Conservation (phyloP, 2,888 invertebrate species). For the Octonoba sinensis region DNA sequence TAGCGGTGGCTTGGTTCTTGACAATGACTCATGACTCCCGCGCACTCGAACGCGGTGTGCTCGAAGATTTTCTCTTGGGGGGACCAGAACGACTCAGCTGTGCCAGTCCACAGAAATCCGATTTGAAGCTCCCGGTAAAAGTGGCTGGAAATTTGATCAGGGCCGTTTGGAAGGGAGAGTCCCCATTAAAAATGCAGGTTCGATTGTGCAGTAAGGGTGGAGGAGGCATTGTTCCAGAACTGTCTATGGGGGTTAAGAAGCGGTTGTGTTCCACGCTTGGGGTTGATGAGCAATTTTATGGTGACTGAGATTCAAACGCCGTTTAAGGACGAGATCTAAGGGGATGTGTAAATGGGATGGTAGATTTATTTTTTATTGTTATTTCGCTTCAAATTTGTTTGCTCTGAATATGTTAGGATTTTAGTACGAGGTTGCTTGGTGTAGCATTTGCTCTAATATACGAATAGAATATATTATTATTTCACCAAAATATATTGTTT, state of each 20-base stretch:
- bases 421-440: too few species aligned
- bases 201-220: conserved; percentile 7
- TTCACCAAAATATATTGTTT: too few species aligned
- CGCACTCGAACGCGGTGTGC: too few species aligned
- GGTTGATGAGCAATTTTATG: conserved; percentile 47
- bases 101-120: conserved; percentile 33
- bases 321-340: conserved; percentile 28
- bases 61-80: conserved; percentile 23
- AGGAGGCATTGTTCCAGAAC: conserved; percentile 1
- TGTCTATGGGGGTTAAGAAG: not conserved
- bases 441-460: too few species aligned
- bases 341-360: not conserved
- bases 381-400: too few species aligned
- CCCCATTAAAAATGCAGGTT: conserved; percentile 55
- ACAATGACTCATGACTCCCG: conserved; percentile 59
- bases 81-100: conserved; percentile 41
- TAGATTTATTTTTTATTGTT: too few species aligned
- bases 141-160: conserved; percentile 61
- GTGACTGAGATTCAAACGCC: conserved; percentile 47
- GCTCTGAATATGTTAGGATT: too few species aligned
- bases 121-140: conserved; percentile 43
- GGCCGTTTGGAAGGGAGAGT: conserved; percentile 21
- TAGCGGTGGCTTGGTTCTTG: conserved; percentile 47
- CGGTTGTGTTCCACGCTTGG: too few species aligned
- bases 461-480: too few species aligned